Evolutionary conservation across 1,140 invertebrate genomes (phyloP).

Genomic region (Samia ricini): DNA sequence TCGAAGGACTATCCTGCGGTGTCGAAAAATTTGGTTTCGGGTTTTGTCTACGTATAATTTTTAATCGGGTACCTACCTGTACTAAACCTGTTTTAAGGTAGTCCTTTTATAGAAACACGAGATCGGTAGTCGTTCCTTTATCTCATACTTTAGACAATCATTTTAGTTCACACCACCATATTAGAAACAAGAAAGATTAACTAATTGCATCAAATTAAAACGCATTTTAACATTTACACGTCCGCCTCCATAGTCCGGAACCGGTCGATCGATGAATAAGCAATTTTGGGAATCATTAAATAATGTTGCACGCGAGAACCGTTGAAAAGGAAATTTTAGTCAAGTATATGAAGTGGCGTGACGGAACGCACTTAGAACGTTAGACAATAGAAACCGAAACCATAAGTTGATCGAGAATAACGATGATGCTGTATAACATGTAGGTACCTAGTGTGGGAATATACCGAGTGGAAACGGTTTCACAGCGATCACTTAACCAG

Average conservation of each 20-base stretch:
- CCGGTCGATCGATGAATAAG: slow-evolving; percentile 34
- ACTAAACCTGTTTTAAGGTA: slow-evolving; percentile 52
- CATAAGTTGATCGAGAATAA: slow-evolving; percentile 33
- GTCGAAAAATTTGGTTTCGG: slow-evolving; percentile 42
- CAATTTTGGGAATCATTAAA: slow-evolving; percentile 32
- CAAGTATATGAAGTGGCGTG: slow-evolving; percentile 32
- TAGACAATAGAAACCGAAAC: slow-evolving; percentile 28
- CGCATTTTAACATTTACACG: slow-evolving; percentile 35
- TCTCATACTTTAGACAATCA: slow-evolving; percentile 20
- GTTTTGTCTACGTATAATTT: slow-evolving; percentile 66
- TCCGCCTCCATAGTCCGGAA: slow-evolving; percentile 22
- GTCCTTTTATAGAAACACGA: slow-evolving; percentile 45
- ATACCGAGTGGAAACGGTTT: slow-evolving; percentile 24
- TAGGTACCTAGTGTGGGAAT: slow-evolving; percentile 37
- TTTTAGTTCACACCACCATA: slow-evolving; percentile 21
- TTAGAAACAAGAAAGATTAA: slow-evolving; percentile 23
- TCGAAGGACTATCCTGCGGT: slow-evolving; percentile 39
- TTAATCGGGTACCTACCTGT: slow-evolving; percentile 63
- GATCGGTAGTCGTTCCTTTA: slow-evolving; percentile 40
- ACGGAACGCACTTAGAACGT: slow-evolving; percentile 36
- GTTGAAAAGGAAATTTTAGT: slow-evolving; percentile 34
- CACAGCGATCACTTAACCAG: slow-evolving; percentile 20
- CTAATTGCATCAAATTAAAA: slow-evolving; percentile 32
- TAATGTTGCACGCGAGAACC: slow-evolving; percentile 30
- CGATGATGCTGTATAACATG: slow-evolving; percentile 16